Conservation (phyloP, 2,113 vertebrate species). For the Bettongia penicillata region DNA sequence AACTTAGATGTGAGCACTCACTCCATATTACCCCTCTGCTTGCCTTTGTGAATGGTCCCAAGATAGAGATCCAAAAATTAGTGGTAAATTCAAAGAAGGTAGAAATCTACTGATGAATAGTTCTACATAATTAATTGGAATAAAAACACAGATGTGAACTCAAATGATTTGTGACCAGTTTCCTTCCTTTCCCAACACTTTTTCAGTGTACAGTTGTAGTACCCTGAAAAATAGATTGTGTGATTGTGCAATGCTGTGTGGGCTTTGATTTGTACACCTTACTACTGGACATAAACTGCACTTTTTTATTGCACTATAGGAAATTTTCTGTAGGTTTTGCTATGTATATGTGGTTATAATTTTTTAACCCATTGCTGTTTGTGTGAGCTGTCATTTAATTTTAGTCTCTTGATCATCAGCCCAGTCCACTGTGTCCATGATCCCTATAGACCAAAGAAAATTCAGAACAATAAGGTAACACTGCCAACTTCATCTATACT, state of each 20-base stretch:
- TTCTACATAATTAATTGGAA: neutral
- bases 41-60: neutral
- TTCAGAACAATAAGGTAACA: slow-evolving; percentile 58
- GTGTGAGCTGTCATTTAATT: neutral
- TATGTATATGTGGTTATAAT: neutral
- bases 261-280: neutral
- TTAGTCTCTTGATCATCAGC: slow-evolving; percentile 50
- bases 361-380: neutral
- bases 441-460: neutral
- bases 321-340: slow-evolving; percentile 25
- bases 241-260: neutral
- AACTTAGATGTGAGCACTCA: neutral
- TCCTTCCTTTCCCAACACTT: neutral
- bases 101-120: neutral
- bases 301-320: slow-evolving; percentile 49
- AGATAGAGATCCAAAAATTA: neutral
- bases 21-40: neutral
- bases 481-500: slow-evolving; percentile 72
- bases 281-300: neutral
- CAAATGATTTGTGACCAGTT: neutral
- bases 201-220: neutral
- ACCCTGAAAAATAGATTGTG: neutral
- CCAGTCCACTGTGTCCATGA: slow-evolving; percentile 10
- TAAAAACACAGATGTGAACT: neutral
- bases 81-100: neutral